Percentiles rank a stretch among this genome's conserved stretches.
These are phyloP conservation scores for Poeciliopsis gracilis DNA, from an alignment of 2,797 vertebrate species.

Conservation along the genomic window DNA sequence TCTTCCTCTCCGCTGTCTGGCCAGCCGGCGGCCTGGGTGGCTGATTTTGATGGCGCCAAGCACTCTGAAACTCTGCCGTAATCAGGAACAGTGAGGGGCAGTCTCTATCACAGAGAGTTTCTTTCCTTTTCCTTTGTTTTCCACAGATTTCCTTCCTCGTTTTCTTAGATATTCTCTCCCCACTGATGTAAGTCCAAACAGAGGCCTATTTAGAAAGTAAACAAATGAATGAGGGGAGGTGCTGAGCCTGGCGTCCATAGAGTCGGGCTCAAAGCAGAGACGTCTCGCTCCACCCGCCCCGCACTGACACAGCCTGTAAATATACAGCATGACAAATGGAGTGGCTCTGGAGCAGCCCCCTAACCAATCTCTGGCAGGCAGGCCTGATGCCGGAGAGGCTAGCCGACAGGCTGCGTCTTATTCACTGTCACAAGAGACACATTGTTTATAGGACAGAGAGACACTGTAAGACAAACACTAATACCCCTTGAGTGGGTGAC, in stretches of 20 bases:
- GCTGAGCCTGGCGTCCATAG: constrained; percentile 66
- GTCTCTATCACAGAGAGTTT: constrained; percentile 83
- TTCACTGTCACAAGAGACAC: constrained; percentile 76
- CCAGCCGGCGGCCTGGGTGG: constrained; percentile 78
- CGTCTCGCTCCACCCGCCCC: constrained; percentile 72
- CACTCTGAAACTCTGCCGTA: constrained; percentile 74
- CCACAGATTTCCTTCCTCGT: constrained; percentile 87
- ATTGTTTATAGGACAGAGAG: constrained; percentile 78
- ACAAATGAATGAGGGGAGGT: constrained; percentile 84
- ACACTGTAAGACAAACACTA: constrained; percentile 74
- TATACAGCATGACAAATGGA: constrained; percentile 81
- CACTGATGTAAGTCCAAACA: constrained; percentile 87
- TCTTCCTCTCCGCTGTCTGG: constrained; percentile 79
- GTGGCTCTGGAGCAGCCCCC: constrained; percentile 66
- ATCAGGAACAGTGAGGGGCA: constrained; percentile 83
- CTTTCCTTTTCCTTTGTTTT: constrained; percentile 89
- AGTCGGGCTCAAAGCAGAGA: constrained; percentile 70
- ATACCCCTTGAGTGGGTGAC: constrained; percentile 72
- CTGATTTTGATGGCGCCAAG: constrained; percentile 84
- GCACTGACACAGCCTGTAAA: constrained; percentile 78
- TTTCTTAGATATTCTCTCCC: constrained; percentile 87
- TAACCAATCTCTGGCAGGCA: constrained; percentile 69
- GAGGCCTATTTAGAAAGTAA: constrained; percentile 87
- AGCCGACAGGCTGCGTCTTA: constrained; percentile 68
- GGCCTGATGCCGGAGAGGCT: constrained; percentile 70